Base-by-base conservation (phyloP, 92 coral and sea anemone genomes). In the Palythoa heliodiscus region DNA sequence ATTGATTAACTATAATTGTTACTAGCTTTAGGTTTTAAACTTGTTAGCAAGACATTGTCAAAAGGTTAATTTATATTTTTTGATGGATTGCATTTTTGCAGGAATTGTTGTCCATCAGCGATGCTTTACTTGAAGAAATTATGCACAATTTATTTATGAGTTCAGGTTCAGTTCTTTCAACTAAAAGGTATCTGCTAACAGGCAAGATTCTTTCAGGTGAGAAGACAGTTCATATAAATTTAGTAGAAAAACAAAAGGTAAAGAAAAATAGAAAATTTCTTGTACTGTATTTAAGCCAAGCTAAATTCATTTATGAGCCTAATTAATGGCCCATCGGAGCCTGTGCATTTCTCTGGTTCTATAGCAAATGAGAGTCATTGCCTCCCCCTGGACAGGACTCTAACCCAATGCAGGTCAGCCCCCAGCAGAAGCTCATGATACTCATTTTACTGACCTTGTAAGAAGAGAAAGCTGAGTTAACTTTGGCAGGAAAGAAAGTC, bases 71-170 rank as follows among this genome's bases (percentile, higher is more conserved):
- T 55, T n/a, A 9, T n/a, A 66, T 24, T 15, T 70, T n/a, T 20
- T 25, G 2, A n/a, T 53, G 13, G 37, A 10, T 73, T 73, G 58
- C 43, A 20, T 73, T 54, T 74, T 23, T 24, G 2, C 81, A 76
- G 81, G 81, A 76, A 40, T 54, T 76, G 48, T 17, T 76, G 81
- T 3, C 81, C 60, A 24, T 54, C 6, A 76, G n/a, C 54, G 67
- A 76, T 54, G 81, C 81, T 76, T 76, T 68, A 52, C 16, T 76
- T 24, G 81, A 16, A 20, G 81, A 76, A 54, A 25, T 76, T 23
- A 9, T 9, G 7, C 19, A 25, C 22, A 54, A 5, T 53, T 54
- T 76, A 25, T 76, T 76, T 76, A 76, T 76, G 81, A 76, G 23
- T 20, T 47, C 66, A 11, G 81, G 81, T 43, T 76, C 81, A 24